These are phyloP conservation scores for Achroia grisella DNA, from an alignment of 1,140 invertebrate genomes.

Conservation along the genomic window DNA sequence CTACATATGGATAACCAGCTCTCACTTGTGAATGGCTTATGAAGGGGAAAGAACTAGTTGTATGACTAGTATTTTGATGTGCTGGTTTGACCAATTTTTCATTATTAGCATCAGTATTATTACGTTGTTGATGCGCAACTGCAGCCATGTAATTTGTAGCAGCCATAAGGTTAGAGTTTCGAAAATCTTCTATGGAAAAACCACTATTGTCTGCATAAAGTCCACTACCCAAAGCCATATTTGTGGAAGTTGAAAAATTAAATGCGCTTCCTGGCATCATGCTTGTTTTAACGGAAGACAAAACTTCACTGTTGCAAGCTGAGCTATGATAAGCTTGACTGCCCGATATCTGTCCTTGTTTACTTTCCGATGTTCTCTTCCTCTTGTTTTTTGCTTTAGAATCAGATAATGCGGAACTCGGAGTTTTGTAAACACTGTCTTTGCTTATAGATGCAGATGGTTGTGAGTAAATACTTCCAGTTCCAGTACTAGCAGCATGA, in stretches of 20 bases:
- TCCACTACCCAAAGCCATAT: constrained; percentile 65
- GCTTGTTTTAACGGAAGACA: constrained; percentile 68
- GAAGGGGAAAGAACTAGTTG: constrained; percentile 67
- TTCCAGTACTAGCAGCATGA: constrained; percentile 30
- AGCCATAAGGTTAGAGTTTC: constrained; percentile 73
- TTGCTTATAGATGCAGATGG: constrained; percentile 41
- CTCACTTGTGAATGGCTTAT: constrained; percentile 69
- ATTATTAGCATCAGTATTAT: constrained; percentile 37
- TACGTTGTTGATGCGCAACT: constrained; percentile 64
- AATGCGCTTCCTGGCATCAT: constrained; percentile 81
- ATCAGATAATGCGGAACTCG: constrained; percentile 29
- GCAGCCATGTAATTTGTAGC: constrained; percentile 73
- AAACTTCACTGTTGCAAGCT: constrained; percentile 34
- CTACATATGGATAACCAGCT: constrained; percentile 75
- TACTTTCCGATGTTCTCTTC: constrained; percentile 59
- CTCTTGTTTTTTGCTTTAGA: constrained; percentile 40
- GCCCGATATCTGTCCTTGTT: constrained; percentile 72
- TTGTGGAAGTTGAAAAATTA: constrained; percentile 78
- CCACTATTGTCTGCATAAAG: constrained; percentile 76
- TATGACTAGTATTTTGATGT: constrained; percentile 61
- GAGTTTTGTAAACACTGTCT: constrained; percentile 46
- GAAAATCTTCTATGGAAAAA: constrained; percentile 77
- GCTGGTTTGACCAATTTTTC: constrained; percentile 70
- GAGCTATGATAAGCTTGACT: constrained; percentile 56
- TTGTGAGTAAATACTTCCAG: constrained; percentile 44